Evolutionary conservation across 2,888 invertebrate genomes (phyloP).

Genomic region (Mechanitis messenoides): DNA sequence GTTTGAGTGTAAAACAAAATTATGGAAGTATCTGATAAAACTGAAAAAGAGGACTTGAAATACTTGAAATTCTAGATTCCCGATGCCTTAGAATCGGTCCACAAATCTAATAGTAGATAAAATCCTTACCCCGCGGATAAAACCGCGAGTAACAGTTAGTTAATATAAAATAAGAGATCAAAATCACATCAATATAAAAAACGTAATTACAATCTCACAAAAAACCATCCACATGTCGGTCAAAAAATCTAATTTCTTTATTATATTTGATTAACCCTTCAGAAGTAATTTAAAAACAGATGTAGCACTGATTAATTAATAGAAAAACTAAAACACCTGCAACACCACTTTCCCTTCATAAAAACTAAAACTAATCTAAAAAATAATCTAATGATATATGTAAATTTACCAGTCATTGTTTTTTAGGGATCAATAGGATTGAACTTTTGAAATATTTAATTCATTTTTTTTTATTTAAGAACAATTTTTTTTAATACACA

Average conservation of each 20-base stretch:
- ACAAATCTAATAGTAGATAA: no score
- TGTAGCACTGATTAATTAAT: constrained; percentile 70
- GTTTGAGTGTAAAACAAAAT: no score
- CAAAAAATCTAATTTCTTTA: constrained; percentile 67
- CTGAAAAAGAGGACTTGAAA: no score
- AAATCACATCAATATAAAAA: constrained; percentile 10
- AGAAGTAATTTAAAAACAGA: constrained; percentile 70
- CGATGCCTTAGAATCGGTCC: no score
- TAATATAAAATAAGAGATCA: neutral
- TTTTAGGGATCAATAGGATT: no score
- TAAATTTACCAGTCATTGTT: neutral
- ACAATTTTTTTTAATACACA: no score
- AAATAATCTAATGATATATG: neutral
- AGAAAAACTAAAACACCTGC: constrained; percentile 69
- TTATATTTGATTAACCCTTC: constrained; percentile 75
- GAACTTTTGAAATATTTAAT: no score
- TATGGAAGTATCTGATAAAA: no score
- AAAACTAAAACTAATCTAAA: constrained; percentile 20
- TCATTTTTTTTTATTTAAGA: no score
- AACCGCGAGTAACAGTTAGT: no score
- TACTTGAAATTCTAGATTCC: no score
- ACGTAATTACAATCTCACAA: constrained; percentile 32
- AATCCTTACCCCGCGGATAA: no score
- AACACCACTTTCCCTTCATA: constrained; percentile 60
- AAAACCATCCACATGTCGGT: constrained; percentile 53